phyloP scores from a whole-genome alignment of 2,797 vertebrate species.

The Eulemur rubriventer region DNA sequence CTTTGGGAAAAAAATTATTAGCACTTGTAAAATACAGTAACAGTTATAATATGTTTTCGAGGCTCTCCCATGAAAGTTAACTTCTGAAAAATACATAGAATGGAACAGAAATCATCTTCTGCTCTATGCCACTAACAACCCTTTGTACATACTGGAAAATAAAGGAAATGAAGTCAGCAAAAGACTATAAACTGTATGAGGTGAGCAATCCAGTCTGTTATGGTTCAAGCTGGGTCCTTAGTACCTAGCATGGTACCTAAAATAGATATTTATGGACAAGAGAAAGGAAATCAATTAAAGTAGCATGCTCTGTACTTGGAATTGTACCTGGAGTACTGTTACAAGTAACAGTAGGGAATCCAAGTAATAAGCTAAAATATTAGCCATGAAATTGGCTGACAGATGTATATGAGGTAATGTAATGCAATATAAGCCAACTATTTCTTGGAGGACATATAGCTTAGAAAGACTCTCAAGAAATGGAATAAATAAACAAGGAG shows the following conservation, averaged over 20 bases:
- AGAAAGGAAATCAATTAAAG: slow-evolving; percentile 45
- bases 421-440: slow-evolving; percentile 36
- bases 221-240: neutral
- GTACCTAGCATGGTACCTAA: neutral
- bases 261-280: neutral
- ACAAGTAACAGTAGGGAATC: neutral
- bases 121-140: neutral
- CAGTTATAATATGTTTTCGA: neutral
- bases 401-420: slow-evolving; percentile 28
- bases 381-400: slow-evolving; percentile 41
- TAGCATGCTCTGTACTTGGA: slow-evolving; percentile 21
- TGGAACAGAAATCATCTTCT: neutral
- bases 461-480: slow-evolving; percentile 1
- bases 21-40: slow-evolving; percentile 4
- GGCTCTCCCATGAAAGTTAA: neutral
- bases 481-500: neutral
- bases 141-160: neutral
- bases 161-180: slow-evolving; percentile 28
- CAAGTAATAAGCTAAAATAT: slow-evolving; percentile 57
- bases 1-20: slow-evolving; percentile 22
- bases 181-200: slow-evolving; percentile 20
- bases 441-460: slow-evolving; percentile 22
- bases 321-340: slow-evolving; percentile 17
- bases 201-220: neutral
- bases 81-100: slow-evolving; percentile 34